A percentile compares a stretch with the other conserved stretches of the same genome.
Evolutionary conservation across 2,797 vertebrate species (phyloP).

Genomic region (Coccyzus lansbergi): DNA sequence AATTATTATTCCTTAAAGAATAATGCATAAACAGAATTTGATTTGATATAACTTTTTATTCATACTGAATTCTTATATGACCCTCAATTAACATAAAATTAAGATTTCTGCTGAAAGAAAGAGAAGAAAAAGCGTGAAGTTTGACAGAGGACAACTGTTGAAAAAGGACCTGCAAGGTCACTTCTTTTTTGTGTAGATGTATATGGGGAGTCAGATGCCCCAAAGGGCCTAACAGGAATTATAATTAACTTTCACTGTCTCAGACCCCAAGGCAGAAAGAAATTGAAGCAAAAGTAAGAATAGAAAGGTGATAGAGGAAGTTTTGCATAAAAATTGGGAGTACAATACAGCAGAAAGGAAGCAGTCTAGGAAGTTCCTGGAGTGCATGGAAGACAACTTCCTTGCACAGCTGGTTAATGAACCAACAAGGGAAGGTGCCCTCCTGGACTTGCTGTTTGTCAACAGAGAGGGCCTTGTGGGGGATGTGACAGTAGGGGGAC

Average conservation of each 20-base stretch:
- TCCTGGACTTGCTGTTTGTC: no score
- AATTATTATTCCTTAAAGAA: background rate
- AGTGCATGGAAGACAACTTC: no score
- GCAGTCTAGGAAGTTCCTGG: no score
- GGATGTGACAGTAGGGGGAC: no score
- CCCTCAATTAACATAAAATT: background rate
- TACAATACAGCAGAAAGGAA: no score
- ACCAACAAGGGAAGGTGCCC: no score
- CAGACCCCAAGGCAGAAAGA: constrained; percentile 48
- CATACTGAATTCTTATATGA: background rate
- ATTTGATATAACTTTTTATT: background rate
- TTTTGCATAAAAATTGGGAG: no score
- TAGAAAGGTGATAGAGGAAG: constrained; percentile 57
- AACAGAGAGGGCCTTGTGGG: no score
- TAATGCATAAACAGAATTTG: background rate
- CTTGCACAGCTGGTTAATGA: no score
- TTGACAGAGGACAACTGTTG: background rate
- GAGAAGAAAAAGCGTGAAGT: background rate
- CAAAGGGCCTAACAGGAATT: constrained; percentile 2
- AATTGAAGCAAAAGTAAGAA: constrained; percentile 41
- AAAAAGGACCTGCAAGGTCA: background rate
- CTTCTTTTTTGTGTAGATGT: background rate
- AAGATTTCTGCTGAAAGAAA: background rate
- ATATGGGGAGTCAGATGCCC: background rate
- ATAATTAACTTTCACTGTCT: constrained; percentile 60